Conservation (phyloP, 2,113 vertebrate species). For the rabbit (Oryctolagus cuniculus) region mOryCun1.1 NC_091438.1:162388501-162389000, state of each 20-base stretch:
- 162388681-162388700: background rate
- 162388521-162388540: rapidly evolving
- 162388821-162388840: rapidly evolving
- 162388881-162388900: rapidly evolving
- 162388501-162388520: rapidly evolving
- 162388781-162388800: too few species aligned
- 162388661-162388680: background rate
- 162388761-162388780: background rate
- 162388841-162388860: background rate
- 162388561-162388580: rapidly evolving
- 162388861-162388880: rapidly evolving
- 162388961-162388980: rapidly evolving
- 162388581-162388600: rapidly evolving
- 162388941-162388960: background rate
- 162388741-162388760: background rate
- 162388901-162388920: rapidly evolving
- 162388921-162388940: rapidly evolving
- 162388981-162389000: too few species aligned
- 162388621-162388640: background rate
- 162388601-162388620: too few species aligned
- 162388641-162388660: background rate
- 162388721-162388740: rapidly evolving
- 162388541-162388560: background rate
- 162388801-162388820: too few species aligned
- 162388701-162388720: background rate